Percentiles rank a stretch among this genome's conserved stretches.
Conservation (phyloP, 2,113 vertebrate genomes). For the Conger conger region DNA sequence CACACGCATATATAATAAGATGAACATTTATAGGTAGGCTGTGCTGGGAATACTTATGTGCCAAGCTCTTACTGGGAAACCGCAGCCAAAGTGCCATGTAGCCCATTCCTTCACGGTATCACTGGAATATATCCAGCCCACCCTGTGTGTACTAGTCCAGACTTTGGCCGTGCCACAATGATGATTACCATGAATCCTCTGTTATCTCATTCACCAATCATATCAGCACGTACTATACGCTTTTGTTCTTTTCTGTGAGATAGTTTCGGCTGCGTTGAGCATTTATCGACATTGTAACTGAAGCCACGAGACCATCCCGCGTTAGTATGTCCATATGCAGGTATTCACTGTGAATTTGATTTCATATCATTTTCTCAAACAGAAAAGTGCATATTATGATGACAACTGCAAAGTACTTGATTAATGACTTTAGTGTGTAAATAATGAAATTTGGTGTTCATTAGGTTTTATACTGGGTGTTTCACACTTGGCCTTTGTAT, state of each 20-base stretch:
- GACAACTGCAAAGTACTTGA: constrained; percentile 48
- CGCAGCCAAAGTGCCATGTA: background rate
- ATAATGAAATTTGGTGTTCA: constrained; percentile 70
- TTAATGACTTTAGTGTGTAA: constrained; percentile 69
- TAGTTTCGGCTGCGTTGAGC: constrained; percentile 26
- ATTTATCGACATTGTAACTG: constrained; percentile 42
- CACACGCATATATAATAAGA: background rate
- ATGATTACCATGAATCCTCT: background rate
- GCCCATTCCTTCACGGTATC: background rate
- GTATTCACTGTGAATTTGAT: constrained; percentile 41
- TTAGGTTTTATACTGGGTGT: constrained; percentile 64
- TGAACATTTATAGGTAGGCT: background rate
- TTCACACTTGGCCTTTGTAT: constrained; percentile 75
- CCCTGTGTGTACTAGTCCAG: background rate
- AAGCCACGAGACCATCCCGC: constrained; percentile 38
- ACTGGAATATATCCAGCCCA: background rate
- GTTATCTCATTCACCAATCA: background rate
- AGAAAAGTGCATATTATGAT: constrained; percentile 48
- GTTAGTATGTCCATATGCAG: constrained; percentile 41
- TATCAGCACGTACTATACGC: background rate
- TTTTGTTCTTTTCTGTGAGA: background rate
- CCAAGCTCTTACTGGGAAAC: background rate
- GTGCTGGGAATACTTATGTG: background rate
- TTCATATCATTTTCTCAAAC: constrained; percentile 45
- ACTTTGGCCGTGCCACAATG: background rate